These are phyloP conservation scores for Chanos chanos DNA, from an alignment of 2,797 vertebrate genomes.

Conservation along the genomic window DNA sequence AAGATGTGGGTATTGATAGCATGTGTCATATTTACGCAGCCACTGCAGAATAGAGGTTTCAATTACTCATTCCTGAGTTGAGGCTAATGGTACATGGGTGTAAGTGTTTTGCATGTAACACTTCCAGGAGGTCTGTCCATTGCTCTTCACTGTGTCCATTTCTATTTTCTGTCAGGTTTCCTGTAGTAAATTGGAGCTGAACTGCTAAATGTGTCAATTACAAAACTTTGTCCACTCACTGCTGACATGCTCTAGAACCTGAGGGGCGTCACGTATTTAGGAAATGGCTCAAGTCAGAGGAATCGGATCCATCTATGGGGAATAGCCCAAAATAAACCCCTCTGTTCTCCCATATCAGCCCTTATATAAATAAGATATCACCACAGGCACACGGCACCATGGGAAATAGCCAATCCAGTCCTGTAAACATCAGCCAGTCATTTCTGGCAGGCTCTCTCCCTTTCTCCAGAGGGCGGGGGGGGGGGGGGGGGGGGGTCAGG, in stretches of 20 bases:
- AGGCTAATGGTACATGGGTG: no score
- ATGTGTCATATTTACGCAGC: no score
- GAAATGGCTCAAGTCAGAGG: slow-evolving; percentile 68
- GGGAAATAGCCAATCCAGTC: slow-evolving; percentile 79
- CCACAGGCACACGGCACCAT: slow-evolving; percentile 74
- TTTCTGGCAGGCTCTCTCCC: slow-evolving; percentile 74
- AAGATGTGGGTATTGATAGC: no score
- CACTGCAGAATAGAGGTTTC: no score
- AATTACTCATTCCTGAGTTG: no score
- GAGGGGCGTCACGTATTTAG: slow-evolving; percentile 73
- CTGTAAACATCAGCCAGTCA: slow-evolving; percentile 80
- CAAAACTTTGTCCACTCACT: slow-evolving; percentile 39
- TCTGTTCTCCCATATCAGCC: slow-evolving; percentile 79
- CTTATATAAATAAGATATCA: slow-evolving; percentile 84
- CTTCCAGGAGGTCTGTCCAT: no score
- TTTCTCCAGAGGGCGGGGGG: slow-evolving; percentile 48
- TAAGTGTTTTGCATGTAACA: no score
- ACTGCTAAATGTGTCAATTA: slow-evolving; percentile 32
- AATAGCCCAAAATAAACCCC: slow-evolving; percentile 81
- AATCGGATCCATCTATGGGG: slow-evolving; percentile 78
- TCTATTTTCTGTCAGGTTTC: not conserved
- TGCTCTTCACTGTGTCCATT: no score
- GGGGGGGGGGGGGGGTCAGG: slow-evolving; percentile 63
- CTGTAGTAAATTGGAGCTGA: no score
- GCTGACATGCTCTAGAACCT: slow-evolving; percentile 53